Evolutionary conservation across 2,113 vertebrate genomes (phyloP), one percentile per base, ranked within the genome.

Genomic region (Xyliphius kryptos): DNA sequence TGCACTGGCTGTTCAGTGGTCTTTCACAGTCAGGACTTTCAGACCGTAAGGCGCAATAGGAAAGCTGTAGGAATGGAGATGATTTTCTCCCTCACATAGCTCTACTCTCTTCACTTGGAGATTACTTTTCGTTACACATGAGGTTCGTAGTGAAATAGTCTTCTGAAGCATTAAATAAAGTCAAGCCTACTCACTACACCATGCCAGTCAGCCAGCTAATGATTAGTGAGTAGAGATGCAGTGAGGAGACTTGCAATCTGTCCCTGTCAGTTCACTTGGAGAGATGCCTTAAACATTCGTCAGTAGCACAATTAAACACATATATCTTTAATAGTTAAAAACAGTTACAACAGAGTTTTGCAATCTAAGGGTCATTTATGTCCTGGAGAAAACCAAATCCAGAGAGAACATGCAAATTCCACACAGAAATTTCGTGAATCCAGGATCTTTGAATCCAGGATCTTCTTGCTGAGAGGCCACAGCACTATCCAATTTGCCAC

Each of bases 81-180:
- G 68, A 67, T 60, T 56, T 26, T 59, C 15, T 47, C n/a, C 15
- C 37, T 20, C 48, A 19, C 22, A 55, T 51, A 48, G 62, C 57
- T 65, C 55, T 61, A 56, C 17, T 67, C 57, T 46, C 22, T 56
- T 64, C 67, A 69, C 72, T 63, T 66, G 65, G 77, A 76, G 77
- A 78, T 74, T 63, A 72, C 73, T 75, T 73, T 73, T 70, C 66
- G 71, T 76, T 79, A 69, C 70, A 77, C 70, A 79, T 63, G 68
- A 68, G 70, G 53, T 56, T 62, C 69, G 32, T 68, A 68, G 67
- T 76, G 73, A 74, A 74, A 76, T 72, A 68, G 66, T 56, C 69
- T 79, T 58, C 66, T 73, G 72, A 74, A 79, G 77, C 77, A 79
- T 76, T 75, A 77, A 77, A 79, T 79, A 79, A 79, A 73, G 72